phyloP scores from a whole-genome alignment of 2,113 vertebrate species.

The Hippocampus abdominalis region DNA sequence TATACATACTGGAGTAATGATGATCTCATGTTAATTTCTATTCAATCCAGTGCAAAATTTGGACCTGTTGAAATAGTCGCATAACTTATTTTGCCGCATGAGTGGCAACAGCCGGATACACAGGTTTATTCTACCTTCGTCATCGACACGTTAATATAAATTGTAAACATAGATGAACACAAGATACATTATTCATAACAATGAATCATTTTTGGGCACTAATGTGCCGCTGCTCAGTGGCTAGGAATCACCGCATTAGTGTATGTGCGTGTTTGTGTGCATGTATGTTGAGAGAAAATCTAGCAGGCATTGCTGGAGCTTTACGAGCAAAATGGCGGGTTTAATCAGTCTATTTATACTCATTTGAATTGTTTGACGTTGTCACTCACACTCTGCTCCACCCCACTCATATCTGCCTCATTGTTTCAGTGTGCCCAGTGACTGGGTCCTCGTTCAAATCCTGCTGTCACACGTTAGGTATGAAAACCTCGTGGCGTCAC shows the following conservation, averaged over 20 bases:
- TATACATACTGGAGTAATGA: neutral
- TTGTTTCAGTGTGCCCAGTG: slow-evolving; percentile 33
- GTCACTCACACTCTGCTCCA: neutral
- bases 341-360: slow-evolving; percentile 54
- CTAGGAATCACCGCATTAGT: neutral
- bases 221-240: neutral
- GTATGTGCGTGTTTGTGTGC: slow-evolving; percentile 16
- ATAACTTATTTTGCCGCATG: too few species aligned
- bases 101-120: neutral
- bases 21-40: neutral
- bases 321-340: slow-evolving; percentile 24
- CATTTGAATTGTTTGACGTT: slow-evolving; percentile 36
- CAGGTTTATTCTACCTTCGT: neutral
- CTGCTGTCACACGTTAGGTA: slow-evolving; percentile 44
- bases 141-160: neutral
- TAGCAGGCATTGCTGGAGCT: slow-evolving; percentile 12
- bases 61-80: too few species aligned
- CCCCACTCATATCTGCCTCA: slow-evolving; percentile 36
- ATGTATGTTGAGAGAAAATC: neutral
- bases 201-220: neutral
- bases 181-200: too few species aligned
- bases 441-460: slow-evolving; percentile 39
- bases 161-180: too few species aligned
- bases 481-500: slow-evolving; percentile 31
- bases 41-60: neutral